Evolutionary conservation across 1,140 invertebrate species (phyloP).

Genomic region (Pectinophora gossypiella): DNA sequence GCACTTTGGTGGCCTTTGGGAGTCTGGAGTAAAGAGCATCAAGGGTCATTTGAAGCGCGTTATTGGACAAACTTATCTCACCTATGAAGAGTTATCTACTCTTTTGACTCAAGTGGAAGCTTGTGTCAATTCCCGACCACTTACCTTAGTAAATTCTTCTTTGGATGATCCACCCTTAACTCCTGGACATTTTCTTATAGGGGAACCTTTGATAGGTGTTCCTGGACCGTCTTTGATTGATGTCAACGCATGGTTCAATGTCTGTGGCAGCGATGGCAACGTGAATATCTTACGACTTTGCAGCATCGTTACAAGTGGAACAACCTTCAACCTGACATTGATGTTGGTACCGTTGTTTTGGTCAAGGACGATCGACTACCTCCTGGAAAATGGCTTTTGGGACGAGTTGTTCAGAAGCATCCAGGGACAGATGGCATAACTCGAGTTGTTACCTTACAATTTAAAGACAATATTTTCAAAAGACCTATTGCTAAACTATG

Average conservation of each 20-base stretch:
- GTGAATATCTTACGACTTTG: constrained; percentile 19
- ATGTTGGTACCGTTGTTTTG: constrained; percentile 11
- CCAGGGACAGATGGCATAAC: constrained; percentile 35
- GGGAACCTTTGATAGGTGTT: background rate
- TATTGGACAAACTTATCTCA: constrained; percentile 10
- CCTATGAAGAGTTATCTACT: constrained; percentile 15
- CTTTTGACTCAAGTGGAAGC: constrained; percentile 16
- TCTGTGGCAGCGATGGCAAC: constrained; percentile 25
- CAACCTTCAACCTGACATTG: background rate
- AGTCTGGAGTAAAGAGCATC: constrained; percentile 25
- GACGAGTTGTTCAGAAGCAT: constrained; percentile 25
- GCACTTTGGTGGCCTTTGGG: constrained; percentile 37
- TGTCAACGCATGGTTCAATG: constrained; percentile 11
- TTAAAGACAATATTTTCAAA: constrained; percentile 8
- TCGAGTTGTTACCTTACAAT: constrained; percentile 35
- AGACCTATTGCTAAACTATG: too few species aligned
- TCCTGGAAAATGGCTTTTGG: constrained; percentile 37
- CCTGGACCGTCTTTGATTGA: background rate
- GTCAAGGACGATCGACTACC: constrained; percentile 17
- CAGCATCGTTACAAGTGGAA: constrained; percentile 14
- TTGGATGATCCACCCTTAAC: constrained; percentile 24
- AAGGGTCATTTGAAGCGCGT: constrained; percentile 23
- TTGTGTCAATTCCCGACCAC: constrained; percentile 15
- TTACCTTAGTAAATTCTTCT: background rate
- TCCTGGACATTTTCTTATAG: constrained; percentile 33